Conservation (phyloP, 1,140 invertebrate genomes). For the Rhagoletis pomonella region DNA sequence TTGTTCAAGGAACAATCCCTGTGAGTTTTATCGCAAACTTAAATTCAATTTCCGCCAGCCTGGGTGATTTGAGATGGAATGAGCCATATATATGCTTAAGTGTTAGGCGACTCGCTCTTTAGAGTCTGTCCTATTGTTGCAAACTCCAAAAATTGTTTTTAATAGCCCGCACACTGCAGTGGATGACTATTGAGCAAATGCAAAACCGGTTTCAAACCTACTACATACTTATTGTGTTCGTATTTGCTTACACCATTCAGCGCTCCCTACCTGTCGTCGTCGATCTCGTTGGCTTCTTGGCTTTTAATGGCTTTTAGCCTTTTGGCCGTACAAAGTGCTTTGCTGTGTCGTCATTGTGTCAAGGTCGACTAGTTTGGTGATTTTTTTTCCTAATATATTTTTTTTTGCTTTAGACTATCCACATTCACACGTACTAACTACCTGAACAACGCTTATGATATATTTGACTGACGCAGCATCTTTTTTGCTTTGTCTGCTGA, state of each 20-base stretch:
- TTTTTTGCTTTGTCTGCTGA: background rate
- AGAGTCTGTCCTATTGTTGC: background rate
- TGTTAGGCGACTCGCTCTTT: background rate
- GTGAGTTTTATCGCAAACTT: no score
- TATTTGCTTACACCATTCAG: background rate
- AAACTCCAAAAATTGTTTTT: background rate
- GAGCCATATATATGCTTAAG: no score
- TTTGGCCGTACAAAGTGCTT: conserved; percentile 39
- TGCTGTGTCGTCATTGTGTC: conserved; percentile 47
- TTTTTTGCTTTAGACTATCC: conserved; percentile 9
- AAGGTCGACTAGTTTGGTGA: conserved; percentile 18
- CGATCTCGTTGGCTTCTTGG: background rate
- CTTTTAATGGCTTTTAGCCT: background rate
- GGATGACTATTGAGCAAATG: background rate
- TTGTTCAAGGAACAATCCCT: no score
- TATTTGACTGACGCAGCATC: background rate
- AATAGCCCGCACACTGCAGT: background rate
- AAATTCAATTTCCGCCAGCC: no score
- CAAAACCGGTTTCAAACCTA: background rate
- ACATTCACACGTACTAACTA: background rate
- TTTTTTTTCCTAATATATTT: background rate
- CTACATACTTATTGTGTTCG: background rate
- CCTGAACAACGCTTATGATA: background rate
- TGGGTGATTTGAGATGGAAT: no score
- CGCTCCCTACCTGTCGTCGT: background rate